Percentiles rank a stretch among this genome's conserved stretches.
These are phyloP conservation scores for Oscheius onirici DNA, from an alignment of 2,888 invertebrate genomes.

Conservation along the genomic window DNA sequence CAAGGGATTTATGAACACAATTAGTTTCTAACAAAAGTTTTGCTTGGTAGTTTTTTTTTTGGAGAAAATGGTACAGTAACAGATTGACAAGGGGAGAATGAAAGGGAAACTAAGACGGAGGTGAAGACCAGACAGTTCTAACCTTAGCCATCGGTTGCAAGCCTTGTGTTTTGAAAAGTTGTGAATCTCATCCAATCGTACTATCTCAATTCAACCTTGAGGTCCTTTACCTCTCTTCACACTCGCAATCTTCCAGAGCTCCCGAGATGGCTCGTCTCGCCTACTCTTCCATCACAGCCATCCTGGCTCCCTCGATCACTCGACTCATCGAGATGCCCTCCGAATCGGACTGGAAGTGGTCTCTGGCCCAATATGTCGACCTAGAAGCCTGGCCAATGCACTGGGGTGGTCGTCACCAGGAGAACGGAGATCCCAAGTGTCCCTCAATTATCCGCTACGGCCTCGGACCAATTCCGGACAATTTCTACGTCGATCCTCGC, in stretches of 20 bases:
- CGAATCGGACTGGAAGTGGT: constrained; percentile 67
- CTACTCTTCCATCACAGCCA: constrained; percentile 68
- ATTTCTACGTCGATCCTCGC: constrained; percentile 65
- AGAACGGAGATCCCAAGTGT: constrained; percentile 66
- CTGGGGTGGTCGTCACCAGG: constrained; percentile 68
- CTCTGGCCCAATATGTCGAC: constrained; percentile 66
- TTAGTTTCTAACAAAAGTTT: background rate
- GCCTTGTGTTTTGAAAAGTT: too few species aligned
- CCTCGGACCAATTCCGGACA: constrained; percentile 69
- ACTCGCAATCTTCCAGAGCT: constrained; percentile 63
- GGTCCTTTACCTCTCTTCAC: too few species aligned
- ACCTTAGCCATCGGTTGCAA: too few species aligned
- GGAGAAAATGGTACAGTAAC: too few species aligned
- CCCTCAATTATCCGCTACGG: constrained; percentile 67
- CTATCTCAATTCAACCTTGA: too few species aligned
- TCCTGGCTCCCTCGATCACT: constrained; percentile 66
- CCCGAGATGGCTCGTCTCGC: constrained; percentile 71
- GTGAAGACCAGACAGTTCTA: too few species aligned
- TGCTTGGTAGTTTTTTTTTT: background rate
- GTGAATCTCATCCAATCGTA: too few species aligned
- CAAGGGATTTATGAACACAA: too few species aligned
- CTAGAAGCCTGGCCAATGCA: constrained; percentile 70
- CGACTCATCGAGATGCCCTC: constrained; percentile 69
- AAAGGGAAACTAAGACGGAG: too few species aligned
- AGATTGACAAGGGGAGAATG: too few species aligned